These are phyloP conservation scores for Gephyroberyx darwinii DNA, from an alignment of 2,797 vertebrate species.

Conservation along the genomic window DNA sequence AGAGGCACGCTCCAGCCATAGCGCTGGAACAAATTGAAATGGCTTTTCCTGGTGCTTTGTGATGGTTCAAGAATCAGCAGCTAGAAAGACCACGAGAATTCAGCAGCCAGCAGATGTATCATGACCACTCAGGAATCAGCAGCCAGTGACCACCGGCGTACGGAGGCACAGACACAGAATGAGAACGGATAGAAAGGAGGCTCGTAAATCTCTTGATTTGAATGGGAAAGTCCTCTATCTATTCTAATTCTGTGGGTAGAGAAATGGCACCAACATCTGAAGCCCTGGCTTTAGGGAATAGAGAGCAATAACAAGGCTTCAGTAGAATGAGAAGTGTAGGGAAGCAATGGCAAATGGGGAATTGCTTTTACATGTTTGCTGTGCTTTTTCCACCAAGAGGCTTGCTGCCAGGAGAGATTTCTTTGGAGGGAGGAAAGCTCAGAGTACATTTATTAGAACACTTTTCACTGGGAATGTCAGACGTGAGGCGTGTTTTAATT, in stretches of 20 bases:
- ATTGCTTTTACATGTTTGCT: slow-evolving; percentile 40
- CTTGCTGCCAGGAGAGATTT: slow-evolving; percentile 40
- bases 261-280: slow-evolving; percentile 43
- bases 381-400: slow-evolving; percentile 32
- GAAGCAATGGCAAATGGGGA: slow-evolving; percentile 23
- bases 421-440: slow-evolving; percentile 42
- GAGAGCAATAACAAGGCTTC: slow-evolving; percentile 47
- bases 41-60: slow-evolving; percentile 47
- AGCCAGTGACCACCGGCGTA: slow-evolving; percentile 36
- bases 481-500: slow-evolving; percentile 27
- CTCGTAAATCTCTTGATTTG: slow-evolving; percentile 39
- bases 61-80: slow-evolving; percentile 45
- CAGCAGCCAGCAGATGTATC: slow-evolving; percentile 47
- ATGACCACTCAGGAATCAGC: slow-evolving; percentile 49
- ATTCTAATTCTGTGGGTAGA: slow-evolving; percentile 24
- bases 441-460: slow-evolving; percentile 25
- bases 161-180: slow-evolving; percentile 18
- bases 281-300: slow-evolving; percentile 29
- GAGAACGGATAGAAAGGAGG: slow-evolving; percentile 5
- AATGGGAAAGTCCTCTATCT: slow-evolving; percentile 32
- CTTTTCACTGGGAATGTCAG: slow-evolving; percentile 24
- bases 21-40: slow-evolving; percentile 48
- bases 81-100: slow-evolving; percentile 44
- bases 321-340: slow-evolving; percentile 26
- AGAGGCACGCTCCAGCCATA: slow-evolving; percentile 33